These are phyloP conservation scores for Xenus cinereus DNA, from an alignment of 2,113 vertebrate species.

Conservation along the genomic window DNA sequence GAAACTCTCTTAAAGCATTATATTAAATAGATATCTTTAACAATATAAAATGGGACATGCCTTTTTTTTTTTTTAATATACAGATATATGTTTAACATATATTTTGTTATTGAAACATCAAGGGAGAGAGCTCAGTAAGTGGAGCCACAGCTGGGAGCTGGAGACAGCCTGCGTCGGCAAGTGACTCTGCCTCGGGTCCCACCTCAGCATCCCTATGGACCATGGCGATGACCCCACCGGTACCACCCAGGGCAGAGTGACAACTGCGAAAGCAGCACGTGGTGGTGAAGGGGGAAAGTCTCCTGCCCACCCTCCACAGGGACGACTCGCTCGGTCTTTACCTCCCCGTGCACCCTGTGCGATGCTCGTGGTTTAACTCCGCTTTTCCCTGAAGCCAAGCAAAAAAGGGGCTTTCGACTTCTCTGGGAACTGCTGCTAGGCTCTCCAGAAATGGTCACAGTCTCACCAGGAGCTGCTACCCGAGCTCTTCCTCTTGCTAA, in stretches of 20 bases:
- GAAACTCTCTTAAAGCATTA: background rate
- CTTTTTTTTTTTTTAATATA: background rate
- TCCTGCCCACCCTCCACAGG: background rate
- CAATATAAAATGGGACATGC: background rate
- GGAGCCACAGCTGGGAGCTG: background rate
- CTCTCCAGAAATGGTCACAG: background rate
- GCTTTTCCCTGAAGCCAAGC: background rate
- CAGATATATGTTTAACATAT: background rate
- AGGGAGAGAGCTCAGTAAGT: background rate
- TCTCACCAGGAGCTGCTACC: background rate
- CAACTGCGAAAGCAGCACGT: rapidly evolving
- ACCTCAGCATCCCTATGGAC: background rate
- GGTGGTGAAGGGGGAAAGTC: rapidly evolving
- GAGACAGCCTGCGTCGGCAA: background rate
- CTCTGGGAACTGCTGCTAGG: rapidly evolving
- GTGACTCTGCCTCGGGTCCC: rapidly evolving
- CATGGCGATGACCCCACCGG: rapidly evolving
- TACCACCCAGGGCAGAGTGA: rapidly evolving
- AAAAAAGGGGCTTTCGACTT: too few species aligned
- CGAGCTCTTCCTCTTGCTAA: too few species aligned
- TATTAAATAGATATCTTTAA: background rate
- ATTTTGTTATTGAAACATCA: background rate
- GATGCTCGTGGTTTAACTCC: background rate
- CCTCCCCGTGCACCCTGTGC: rapidly evolving
- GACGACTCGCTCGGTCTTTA: rapidly evolving